These are phyloP conservation scores for Elmis aenea DNA, from an alignment of 2,888 invertebrate species.

Conservation along the genomic window DNA sequence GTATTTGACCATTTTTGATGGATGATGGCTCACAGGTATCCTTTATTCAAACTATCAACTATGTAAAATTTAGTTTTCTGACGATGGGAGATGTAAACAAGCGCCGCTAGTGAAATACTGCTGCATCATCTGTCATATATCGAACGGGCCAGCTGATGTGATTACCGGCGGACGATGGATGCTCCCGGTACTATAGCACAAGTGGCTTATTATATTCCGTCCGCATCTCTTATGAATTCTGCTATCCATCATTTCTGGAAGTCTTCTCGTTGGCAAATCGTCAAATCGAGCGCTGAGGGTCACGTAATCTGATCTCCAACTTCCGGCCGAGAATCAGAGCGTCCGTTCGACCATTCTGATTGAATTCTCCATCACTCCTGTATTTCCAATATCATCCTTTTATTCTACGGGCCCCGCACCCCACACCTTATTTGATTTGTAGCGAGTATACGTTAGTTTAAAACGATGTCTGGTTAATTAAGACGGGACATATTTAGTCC, in stretches of 20 bases:
- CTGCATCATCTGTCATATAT: constrained; percentile 28
- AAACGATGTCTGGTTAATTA: no score
- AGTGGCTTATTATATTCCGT: constrained; percentile 41
- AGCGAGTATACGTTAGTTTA: no score
- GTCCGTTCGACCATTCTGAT: constrained; percentile 31
- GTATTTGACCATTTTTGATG: no score
- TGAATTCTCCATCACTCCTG: constrained; percentile 31
- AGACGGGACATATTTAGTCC: no score
- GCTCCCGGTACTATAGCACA: constrained; percentile 26
- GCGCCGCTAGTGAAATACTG: no score
- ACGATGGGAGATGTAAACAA: no score
- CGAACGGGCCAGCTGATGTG: constrained; percentile 24
- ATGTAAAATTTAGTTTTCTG: no score
- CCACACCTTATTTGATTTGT: no score
- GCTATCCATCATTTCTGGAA: constrained; percentile 40
- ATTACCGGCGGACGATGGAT: constrained; percentile 23
- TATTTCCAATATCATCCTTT: constrained; percentile 19
- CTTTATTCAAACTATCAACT: no score
- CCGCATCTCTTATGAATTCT: constrained; percentile 40
- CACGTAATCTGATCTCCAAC: constrained; percentile 40
- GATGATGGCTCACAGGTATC: no score
- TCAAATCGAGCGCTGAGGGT: constrained; percentile 40
- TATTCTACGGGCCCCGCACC: no score
- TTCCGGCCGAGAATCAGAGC: constrained; percentile 30
- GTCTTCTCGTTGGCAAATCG: constrained; percentile 40